Evolutionary conservation across 2,888 invertebrate genomes (phyloP).

Genomic region (Drosophila kuntzei): DNA sequence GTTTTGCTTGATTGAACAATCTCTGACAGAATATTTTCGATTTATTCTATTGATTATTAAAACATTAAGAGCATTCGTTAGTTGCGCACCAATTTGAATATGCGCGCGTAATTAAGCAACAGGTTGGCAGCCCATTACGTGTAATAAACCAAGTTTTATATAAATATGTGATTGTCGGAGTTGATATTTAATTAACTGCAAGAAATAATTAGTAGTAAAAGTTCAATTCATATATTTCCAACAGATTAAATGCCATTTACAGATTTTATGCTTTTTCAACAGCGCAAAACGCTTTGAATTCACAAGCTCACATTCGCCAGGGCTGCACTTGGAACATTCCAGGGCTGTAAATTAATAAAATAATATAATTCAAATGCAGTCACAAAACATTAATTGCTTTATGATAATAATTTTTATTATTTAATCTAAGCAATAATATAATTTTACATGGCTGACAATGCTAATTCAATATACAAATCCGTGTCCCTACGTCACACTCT

Average conservation of each 20-base stretch:
- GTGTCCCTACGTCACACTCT: conserved; percentile 29
- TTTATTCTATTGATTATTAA: background rate
- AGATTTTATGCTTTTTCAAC: background rate
- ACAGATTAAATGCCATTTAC: background rate
- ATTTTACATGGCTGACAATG: background rate
- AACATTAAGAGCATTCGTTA: background rate
- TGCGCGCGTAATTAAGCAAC: background rate
- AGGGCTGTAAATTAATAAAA: conserved; percentile 6
- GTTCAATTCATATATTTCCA: too few species aligned
- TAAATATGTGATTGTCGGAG: background rate
- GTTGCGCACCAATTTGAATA: background rate
- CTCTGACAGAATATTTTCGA: background rate
- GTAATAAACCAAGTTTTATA: background rate
- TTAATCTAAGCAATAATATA: background rate
- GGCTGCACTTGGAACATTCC: background rate
- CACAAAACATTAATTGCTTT: background rate
- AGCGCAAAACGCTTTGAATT: background rate
- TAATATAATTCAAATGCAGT: background rate
- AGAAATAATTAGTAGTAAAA: too few species aligned
- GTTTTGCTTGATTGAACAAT: too few species aligned
- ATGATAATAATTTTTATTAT: background rate
- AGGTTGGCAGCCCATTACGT: conserved; percentile 17
- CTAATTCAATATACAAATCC: background rate
- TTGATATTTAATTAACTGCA: background rate
- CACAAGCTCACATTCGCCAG: conserved; percentile 1